Evolutionary conservation across 1,140 invertebrate species (phyloP).

Genomic region (Euschistus heros): DNA sequence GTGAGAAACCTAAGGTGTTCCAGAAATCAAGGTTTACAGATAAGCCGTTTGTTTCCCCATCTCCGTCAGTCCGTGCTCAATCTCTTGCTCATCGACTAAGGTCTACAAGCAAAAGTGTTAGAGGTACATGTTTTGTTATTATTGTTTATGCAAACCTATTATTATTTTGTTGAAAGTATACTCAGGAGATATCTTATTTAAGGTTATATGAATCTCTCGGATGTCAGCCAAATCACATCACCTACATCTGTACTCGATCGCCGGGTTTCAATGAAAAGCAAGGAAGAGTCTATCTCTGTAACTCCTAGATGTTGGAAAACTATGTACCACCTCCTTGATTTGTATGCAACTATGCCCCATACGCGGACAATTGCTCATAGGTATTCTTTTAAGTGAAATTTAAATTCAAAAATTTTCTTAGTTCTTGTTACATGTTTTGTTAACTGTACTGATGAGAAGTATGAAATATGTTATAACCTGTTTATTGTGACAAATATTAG

Average conservation of each 20-base stretch:
- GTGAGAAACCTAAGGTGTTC: constrained; percentile 37
- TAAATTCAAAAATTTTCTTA: neutral
- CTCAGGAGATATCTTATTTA: constrained; percentile 27
- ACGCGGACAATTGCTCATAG: constrained; percentile 73
- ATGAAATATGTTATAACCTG: too few species aligned
- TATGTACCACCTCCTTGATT: constrained; percentile 80
- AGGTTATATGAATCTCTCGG: constrained; percentile 57
- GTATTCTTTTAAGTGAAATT: constrained; percentile 22
- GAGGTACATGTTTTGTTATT: constrained; percentile 39
- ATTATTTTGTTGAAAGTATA: constrained; percentile 10
- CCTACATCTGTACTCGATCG: constrained; percentile 28
- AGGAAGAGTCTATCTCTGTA: constrained; percentile 29
- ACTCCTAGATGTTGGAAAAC: constrained; percentile 88
- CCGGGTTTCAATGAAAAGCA: constrained; percentile 22
- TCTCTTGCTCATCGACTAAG: constrained; percentile 76
- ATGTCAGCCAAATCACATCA: constrained; percentile 34
- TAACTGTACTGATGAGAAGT: too few species aligned
- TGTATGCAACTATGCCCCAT: constrained; percentile 89
- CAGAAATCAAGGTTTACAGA: constrained; percentile 19
- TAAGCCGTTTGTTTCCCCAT: constrained; percentile 41
- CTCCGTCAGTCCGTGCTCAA: constrained; percentile 57
- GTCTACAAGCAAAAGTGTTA: constrained; percentile 71
- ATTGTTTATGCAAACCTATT: neutral
- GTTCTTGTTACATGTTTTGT: neutral
- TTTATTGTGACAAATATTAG: too few species aligned